These are phyloP conservation scores for Lethenteron reissneri DNA, from an alignment of 2,113 vertebrate species.

Conservation along the genomic window DNA sequence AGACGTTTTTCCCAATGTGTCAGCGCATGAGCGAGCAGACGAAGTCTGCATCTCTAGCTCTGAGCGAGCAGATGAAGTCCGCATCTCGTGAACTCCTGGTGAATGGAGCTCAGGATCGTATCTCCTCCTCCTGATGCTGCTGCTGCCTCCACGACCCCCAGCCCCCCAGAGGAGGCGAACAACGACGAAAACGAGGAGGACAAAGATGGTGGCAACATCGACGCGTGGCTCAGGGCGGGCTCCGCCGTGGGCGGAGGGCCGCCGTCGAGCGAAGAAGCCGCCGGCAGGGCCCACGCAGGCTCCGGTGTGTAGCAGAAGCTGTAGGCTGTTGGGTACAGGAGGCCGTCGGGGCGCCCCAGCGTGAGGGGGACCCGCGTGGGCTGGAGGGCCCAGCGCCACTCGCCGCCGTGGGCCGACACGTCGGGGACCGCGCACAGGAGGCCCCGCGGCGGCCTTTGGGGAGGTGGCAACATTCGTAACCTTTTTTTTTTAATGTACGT, in stretches of 20 bases:
- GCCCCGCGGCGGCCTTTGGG: conserved; percentile 46
- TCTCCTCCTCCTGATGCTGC: conserved; percentile 17
- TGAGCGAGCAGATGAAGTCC: conserved; percentile 89
- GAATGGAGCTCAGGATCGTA: conserved; percentile 54
- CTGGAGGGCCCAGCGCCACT: conserved; percentile 38
- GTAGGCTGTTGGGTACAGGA: conserved; percentile 55
- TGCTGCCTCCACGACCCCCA: too few species aligned
- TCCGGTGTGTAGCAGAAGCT: conserved; percentile 73
- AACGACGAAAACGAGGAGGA: too few species aligned
- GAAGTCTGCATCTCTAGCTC: conserved; percentile 61
- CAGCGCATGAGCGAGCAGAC: conserved; percentile 12
- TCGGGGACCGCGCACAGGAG: conserved; percentile 66
- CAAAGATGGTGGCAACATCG: too few species aligned
- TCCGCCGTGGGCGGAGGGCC: conserved; percentile 11
- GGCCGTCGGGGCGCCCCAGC: conserved; percentile 46
- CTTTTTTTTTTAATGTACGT: too few species aligned
- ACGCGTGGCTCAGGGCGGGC: conserved; percentile 17
- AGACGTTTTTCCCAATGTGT: too few species aligned
- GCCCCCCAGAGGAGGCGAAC: too few species aligned
- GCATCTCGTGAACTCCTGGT: conserved; percentile 75
- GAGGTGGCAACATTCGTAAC: not conserved
- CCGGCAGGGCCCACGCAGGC: conserved; percentile 14
- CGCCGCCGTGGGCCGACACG: conserved; percentile 36
- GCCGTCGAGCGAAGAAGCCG: conserved; percentile 17
- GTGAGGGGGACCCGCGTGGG: conserved; percentile 45